Evolutionary conservation across 2,797 vertebrate species (phyloP), one percentile per base, ranked within the genome.

Genomic region (Sus cebifrons): DNA sequence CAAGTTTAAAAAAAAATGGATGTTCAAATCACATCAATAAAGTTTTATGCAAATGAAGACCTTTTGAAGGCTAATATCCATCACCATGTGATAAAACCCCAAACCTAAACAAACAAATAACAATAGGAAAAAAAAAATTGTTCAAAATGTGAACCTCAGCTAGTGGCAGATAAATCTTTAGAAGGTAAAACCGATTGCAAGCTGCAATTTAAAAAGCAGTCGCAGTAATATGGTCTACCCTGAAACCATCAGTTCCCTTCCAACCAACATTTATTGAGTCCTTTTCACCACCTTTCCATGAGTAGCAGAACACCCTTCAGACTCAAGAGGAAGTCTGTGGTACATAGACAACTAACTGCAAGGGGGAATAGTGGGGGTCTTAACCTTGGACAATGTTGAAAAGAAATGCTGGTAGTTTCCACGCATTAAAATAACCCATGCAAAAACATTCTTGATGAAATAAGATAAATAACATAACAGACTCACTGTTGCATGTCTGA

Each of bases 191-290:
- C 29, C 67, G 75, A 13, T 23, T 23, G n/a, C 11, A 83, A 96
- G 97, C 88, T 94, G 65, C 56, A 92, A 73, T 90, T 93, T 81
- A 60, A 67, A 96, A 96, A 85, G 27, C 32, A 95, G 77, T 90
- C 40, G 68, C 44, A 86, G 86, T 27, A 90, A 74, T 52, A 83
- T 6, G 14, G 29, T 86, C 68, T 89, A 83, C 40, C 27, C 49
- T n/a, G n/a, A 95, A 95, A 88, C 32, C 56, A 92, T 32, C n/a
- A 95, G 79, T 92, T 88, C 52, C 65, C 54, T 95, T 91, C 89
- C 36, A 96, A 91, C 16, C 49, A 91, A 32, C 8, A n/a, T 73
- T 95, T 12, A 4, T 49, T 87, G 52, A 82, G 27, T 75, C 56
- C 71, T 95, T 95, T 91, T 68, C 86, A 87, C 27, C 40, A 85